A percentile compares a stretch with the other conserved stretches of the same genome.
These are phyloP conservation scores for Drosophila seclusa DNA, from an alignment of 2,888 invertebrate genomes.

Conservation along the genomic window DNA sequence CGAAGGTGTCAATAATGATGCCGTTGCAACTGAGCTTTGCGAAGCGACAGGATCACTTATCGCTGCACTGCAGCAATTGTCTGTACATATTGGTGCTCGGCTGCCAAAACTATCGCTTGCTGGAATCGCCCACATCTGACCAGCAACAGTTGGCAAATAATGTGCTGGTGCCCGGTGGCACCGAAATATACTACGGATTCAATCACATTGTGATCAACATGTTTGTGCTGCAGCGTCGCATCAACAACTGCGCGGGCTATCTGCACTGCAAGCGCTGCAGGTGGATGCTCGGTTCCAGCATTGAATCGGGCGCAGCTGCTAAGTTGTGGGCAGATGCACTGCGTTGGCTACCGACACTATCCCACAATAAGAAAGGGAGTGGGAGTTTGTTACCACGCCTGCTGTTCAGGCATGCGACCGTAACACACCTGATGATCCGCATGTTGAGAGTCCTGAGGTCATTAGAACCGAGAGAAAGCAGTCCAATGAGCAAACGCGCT, in stretches of 20 bases:
- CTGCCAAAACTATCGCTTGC: conserved; percentile 62
- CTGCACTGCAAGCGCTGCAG: conserved; percentile 78
- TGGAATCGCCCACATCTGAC: conserved; percentile 74
- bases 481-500: conserved; percentile 36
- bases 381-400: conserved; percentile 14
- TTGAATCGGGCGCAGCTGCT: conserved; percentile 67
- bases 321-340: conserved; percentile 82
- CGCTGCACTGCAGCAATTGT: conserved; percentile 73
- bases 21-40: conserved; percentile 54
- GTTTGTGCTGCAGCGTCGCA: conserved; percentile 22
- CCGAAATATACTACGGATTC: conserved; percentile 81
- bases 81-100: conserved; percentile 44
- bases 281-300: conserved; percentile 68
- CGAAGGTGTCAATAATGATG: conserved; percentile 5
- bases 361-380: background rate
- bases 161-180: conserved; percentile 65
- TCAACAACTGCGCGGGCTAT: conserved; percentile 57
- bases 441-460: conserved; percentile 64
- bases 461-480: conserved; percentile 37
- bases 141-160: conserved; percentile 5
- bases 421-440: conserved; percentile 63
- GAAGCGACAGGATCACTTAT: conserved; percentile 30
- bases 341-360: conserved; percentile 31
- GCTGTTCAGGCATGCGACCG: conserved; percentile 48
- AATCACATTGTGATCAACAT: conserved; percentile 74